Evolutionary conservation across 2,797 vertebrate species (phyloP).

Genomic region (Sebastolobus alascanus): DNA sequence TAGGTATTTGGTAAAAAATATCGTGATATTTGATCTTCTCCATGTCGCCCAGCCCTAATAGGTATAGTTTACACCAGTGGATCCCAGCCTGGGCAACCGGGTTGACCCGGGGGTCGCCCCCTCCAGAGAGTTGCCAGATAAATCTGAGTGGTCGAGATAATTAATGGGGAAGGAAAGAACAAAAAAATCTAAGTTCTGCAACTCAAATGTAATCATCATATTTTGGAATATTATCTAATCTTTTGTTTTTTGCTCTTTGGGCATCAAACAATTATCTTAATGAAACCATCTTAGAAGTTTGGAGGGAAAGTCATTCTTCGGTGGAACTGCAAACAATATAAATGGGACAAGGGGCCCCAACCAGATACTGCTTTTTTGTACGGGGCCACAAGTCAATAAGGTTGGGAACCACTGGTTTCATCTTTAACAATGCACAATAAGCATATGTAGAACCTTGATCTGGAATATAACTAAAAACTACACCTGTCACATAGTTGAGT

Average conservation of each 20-base stretch:
- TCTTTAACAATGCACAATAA: neutral
- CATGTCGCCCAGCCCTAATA: accelerated
- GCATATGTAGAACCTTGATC: neutral
- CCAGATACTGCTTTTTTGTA: neutral
- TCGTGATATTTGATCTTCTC: too few relatives aligned
- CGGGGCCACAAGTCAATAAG: neutral
- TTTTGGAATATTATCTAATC: neutral
- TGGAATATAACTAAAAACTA: neutral
- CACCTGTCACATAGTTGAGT: neutral
- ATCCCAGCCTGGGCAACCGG: accelerated
- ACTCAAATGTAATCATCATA: neutral
- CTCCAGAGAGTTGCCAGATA: neutral
- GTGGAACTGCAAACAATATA: neutral
- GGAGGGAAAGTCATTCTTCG: neutral
- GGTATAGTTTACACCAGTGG: neutral
- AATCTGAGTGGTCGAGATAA: neutral
- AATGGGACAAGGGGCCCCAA: neutral
- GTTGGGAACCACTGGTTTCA: neutral
- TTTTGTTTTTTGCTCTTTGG: neutral
- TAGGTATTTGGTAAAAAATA: too few relatives aligned
- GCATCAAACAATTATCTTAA: neutral
- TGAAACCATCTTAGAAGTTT: neutral
- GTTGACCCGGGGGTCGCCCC: too few relatives aligned
- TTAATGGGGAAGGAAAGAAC: neutral
- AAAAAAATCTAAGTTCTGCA: neutral